Conservation (phyloP, 2,113 vertebrate species). For the Benitochromis conjunctus region DNA sequence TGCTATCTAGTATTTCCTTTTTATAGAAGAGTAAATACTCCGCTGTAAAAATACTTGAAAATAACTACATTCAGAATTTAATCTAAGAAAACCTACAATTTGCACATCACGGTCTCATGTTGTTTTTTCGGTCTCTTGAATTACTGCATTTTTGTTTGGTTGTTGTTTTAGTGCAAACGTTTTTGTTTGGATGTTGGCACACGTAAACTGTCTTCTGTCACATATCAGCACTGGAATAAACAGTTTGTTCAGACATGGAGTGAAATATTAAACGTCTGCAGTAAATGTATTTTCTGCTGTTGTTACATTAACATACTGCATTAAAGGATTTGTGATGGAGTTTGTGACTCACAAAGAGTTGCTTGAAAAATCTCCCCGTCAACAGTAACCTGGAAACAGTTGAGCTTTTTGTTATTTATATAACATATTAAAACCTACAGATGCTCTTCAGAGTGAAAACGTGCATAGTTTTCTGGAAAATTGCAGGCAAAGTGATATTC, state of each 20-base stretch:
- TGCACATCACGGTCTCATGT: no score
- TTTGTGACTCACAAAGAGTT: not conserved
- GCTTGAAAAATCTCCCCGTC: not conserved
- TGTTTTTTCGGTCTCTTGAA: not conserved
- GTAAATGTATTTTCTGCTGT: not conserved
- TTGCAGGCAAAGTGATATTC: not conserved
- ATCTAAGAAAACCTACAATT: not conserved
- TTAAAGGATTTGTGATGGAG: not conserved
- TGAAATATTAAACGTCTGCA: not conserved
- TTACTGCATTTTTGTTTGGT: not conserved
- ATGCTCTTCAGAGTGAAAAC: not conserved
- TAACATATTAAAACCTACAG: not conserved
- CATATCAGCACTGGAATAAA: not conserved
- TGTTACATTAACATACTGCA: not conserved
- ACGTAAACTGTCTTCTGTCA: not conserved
- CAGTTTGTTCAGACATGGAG: not conserved
- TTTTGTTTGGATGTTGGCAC: not conserved
- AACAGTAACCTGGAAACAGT: not conserved
- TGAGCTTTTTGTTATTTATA: not conserved
- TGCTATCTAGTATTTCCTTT: not conserved
- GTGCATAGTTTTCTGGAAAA: not conserved
- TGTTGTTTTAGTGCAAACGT: not conserved
- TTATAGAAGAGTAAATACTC: not conserved
- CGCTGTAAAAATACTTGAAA: fast-evolving
- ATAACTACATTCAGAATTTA: not conserved